A percentile compares a stretch with the other conserved stretches of the same genome.
These are phyloP conservation scores for Baccha elongata DNA, from an alignment of 2,888 invertebrate genomes.

Conservation along the genomic window DNA sequence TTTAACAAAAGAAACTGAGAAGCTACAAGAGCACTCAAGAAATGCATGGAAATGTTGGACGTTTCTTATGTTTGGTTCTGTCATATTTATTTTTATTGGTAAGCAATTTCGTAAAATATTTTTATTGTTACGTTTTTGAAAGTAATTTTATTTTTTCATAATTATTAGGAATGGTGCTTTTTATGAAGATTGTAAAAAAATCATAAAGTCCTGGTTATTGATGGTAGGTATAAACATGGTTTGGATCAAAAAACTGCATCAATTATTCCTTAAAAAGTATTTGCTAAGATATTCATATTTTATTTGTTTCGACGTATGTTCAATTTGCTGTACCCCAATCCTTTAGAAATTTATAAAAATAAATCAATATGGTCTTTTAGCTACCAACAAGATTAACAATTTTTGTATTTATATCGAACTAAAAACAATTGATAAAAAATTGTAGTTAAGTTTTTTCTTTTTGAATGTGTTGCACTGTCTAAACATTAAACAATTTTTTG, in stretches of 20 bases:
- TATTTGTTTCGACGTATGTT: too few species aligned
- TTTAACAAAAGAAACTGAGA: constrained; percentile 90
- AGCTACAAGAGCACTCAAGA: constrained; percentile 92
- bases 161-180: constrained; percentile 93
- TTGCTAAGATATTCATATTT: too few species aligned
- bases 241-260: constrained; percentile 1
- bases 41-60: constrained; percentile 97
- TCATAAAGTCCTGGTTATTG: constrained; percentile 74
- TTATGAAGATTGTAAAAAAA: constrained; percentile 95
- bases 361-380: too few species aligned
- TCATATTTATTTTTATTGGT: constrained; percentile 94
- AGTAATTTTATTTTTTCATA: constrained; percentile 64
- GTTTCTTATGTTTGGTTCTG: constrained; percentile 94
- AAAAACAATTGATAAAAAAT: too few species aligned
- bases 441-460: too few species aligned
- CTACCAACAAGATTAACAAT: too few species aligned
- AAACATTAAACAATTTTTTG: too few species aligned
- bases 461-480: too few species aligned
- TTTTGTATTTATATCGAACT: too few species aligned
- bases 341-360: too few species aligned
- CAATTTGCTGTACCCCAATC: too few species aligned
- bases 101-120: constrained; percentile 80
- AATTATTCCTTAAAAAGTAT: too few species aligned
- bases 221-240: constrained; percentile 1
- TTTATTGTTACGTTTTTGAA: background rate